Base-by-base conservation (phyloP, 2,113 vertebrate species). In the Mugil cephalus region DNA sequence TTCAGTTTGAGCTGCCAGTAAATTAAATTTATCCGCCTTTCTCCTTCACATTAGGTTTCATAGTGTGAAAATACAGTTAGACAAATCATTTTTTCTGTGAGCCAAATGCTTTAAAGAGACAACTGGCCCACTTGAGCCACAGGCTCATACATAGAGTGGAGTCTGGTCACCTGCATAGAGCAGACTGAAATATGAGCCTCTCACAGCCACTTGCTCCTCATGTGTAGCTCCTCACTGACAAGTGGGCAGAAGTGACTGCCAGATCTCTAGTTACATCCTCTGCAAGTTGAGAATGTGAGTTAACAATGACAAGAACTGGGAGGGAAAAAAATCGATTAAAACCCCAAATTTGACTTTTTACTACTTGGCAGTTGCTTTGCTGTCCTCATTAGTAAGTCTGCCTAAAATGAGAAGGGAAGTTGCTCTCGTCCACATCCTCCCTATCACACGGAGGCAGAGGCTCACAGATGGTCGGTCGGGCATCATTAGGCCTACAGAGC, bases 401-500 rank as follows among this genome's bases (percentile, higher is more conserved):
- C 17, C 48, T 72, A 42, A 79, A 83, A 84, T 80, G 63, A 89
- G 79, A 83, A 78, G 81, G 80, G 39, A 62, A 69, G 51, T 77
- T 78, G 8, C 46, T 70, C 38, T 75, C 52, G 56, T 89, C 69
- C 45, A 34, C 73, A 62, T 48, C 61, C 59, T 68, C 68, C 45
- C 56, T 79, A 75, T 77, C 71, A 66, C 61, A 79, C 30, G 15
- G 39, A 68, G 47, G 66, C 77, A 60, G 63, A 54, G 64, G 72
- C 70, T 69, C 87, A 83, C 91, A 89, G 88, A 93, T 92, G 91
- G 91, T 60, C 73, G 53, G 88, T 83, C 62, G 60, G 10, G 83
- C 84, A 87, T 92, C 92, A 93, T 92, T 91, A 93, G 75, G 61
- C 82, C 74, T 17, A 39, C 6, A 48, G 75, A 77, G 63, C 40